Evolutionary conservation across 1,140 invertebrate genomes (phyloP).

Genomic region (Cotesia chilonis): DNA sequence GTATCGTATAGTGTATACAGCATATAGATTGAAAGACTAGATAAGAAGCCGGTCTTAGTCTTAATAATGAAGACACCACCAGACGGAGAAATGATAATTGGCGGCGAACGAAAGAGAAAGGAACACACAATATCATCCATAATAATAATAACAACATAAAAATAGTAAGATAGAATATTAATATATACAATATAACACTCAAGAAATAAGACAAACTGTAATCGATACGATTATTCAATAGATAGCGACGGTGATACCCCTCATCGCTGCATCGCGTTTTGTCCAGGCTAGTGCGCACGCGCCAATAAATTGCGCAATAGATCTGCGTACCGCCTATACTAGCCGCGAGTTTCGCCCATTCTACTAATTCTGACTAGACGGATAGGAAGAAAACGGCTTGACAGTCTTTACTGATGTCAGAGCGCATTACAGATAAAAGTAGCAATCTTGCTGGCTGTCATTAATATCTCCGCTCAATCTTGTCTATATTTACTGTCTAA

Average conservation of each 20-base stretch:
- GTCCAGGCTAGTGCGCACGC: slow-evolving; percentile 26
- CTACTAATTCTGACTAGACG: no score
- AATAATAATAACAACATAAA: background rate
- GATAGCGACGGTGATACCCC: background rate
- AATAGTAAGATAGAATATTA: slow-evolving; percentile 10
- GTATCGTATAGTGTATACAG: slow-evolving; percentile 30
- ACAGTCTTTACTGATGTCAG: slow-evolving; percentile 41
- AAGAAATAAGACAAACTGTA: slow-evolving; percentile 1
- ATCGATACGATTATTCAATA: background rate
- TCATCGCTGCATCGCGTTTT: slow-evolving; percentile 21
- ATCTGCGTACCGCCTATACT: background rate
- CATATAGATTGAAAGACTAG: slow-evolving; percentile 31
- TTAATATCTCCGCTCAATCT: slow-evolving; percentile 9
- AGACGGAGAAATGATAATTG: background rate
- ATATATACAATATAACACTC: background rate
- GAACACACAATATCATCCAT: slow-evolving; percentile 5
- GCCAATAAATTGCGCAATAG: slow-evolving; percentile 3
- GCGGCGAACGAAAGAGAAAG: background rate
- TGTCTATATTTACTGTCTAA: no score
- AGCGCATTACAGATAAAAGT: no score
- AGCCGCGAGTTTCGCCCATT: background rate
- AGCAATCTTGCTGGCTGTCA: no score
- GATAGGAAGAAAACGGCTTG: background rate
- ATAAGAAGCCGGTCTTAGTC: slow-evolving; percentile 33
- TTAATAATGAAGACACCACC: slow-evolving; percentile 32